Base-by-base conservation (phyloP, 2,888 invertebrate genomes). In the Loripinus fragilis region DNA sequence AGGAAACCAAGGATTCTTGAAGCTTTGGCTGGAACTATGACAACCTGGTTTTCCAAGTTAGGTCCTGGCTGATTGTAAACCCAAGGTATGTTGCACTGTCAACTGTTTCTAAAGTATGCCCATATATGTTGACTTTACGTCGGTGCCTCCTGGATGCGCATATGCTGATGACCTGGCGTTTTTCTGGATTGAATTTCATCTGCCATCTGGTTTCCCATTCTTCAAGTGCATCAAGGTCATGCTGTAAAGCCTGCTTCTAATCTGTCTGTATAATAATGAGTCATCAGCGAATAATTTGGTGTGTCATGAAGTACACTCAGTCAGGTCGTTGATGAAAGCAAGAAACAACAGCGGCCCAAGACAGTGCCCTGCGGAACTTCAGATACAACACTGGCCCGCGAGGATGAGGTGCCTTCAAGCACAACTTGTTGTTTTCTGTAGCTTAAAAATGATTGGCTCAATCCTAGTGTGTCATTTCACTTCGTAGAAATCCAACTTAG, bases 31-130 rank as follows among this genome's bases (percentile, higher is more conserved):
- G 25, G 8, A 25, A 23, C 20, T 8, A 8, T 20, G 20, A 12
- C 52, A 8, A 20, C 52, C 8, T 52, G 52, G 8, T 20, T 25
- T 20, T n/a, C 52, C 52, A n/a, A n/a, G 52, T 15, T 7, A 52
- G 52, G 52, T 52, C 52, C 12, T 52, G 7, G 20, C 10, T 15
- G 25, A 52, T 52, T 10, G 52, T 52, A 52, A 52, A 7, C 7
- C 52, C 52, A 10, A 23, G 52, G 52, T 52, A 52, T n/a, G 8
- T 52, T n/a, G 52, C 52, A 52, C 25, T 52, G 23, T 52, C 52
- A 20, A 52, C 52, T 25, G 8, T 52, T n/a, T 52, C 52, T n/a
- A 52, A n/a, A 12, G 20, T 52, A 25, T 52, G 52, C 20, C 52
- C 52, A 52, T 52, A n/a, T 10, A 52, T 10, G 8, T 52, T 10